These are phyloP conservation scores for Arctocebus calabarensis DNA, from an alignment of 2,797 vertebrate genomes.

Conservation along the genomic window DNA sequence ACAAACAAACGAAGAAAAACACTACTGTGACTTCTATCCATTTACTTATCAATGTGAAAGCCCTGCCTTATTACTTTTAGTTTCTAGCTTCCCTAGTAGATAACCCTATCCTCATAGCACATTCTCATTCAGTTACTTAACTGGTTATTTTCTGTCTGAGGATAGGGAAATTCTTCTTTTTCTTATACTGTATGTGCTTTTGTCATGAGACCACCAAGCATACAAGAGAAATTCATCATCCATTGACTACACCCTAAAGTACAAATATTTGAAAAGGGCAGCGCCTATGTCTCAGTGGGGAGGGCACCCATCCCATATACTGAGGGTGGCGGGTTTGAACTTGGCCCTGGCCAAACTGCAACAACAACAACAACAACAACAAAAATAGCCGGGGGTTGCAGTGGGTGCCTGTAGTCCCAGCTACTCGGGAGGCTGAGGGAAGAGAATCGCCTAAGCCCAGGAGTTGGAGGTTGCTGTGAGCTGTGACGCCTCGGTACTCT, in stretches of 20 bases:
- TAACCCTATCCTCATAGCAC: not conserved
- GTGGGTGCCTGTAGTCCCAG: too few species aligned
- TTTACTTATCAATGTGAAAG: slow-evolving; percentile 33
- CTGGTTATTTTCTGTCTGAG: slow-evolving; percentile 23
- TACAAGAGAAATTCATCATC: slow-evolving; percentile 95
- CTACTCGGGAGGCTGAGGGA: too few species aligned
- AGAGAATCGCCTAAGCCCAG: too few species aligned
- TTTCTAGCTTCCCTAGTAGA: slow-evolving; percentile 1
- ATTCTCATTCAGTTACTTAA: not conserved
- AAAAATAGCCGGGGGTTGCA: too few species aligned
- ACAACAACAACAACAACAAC: too few species aligned
- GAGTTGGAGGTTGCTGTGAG: too few species aligned
- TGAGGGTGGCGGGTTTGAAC: too few species aligned
- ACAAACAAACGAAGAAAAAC: too few species aligned
- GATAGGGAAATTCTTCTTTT: not conserved
- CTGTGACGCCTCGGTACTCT: too few species aligned
- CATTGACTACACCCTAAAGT: slow-evolving; percentile 95
- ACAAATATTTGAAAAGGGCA: slow-evolving; percentile 92
- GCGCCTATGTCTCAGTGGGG: too few species aligned
- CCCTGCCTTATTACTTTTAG: not conserved
- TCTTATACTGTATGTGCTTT: slow-evolving; percentile 96
- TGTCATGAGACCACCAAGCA: slow-evolving; percentile 97
- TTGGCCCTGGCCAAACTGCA: too few species aligned
- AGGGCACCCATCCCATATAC: too few species aligned
- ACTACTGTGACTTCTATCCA: not conserved